Base-by-base conservation (phyloP, 2,797 vertebrate species). In the Uromys caudimaculatus region DNA sequence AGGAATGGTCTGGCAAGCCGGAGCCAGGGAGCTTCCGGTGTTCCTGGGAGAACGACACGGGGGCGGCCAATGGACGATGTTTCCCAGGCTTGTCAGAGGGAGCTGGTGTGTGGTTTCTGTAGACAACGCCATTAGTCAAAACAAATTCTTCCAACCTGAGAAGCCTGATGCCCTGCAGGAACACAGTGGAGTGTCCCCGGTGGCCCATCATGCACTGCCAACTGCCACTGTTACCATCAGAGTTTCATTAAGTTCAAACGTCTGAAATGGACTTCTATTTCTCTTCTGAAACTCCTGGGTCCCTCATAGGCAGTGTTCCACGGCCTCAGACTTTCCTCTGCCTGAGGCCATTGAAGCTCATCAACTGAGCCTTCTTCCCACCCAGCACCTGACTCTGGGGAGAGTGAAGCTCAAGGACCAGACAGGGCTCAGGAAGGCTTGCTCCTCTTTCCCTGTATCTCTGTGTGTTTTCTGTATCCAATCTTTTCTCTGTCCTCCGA, bases 211-310 rank as follows among this genome's bases (percentile, higher is more conserved):
- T 44, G 24, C 44, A n/a, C 78, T 58, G 58, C 81, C 96, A 96
- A 97, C 92, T 64, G 11, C 92, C 47, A 69, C 92, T 76, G n/a
- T 90, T 84, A 23, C 93, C 56, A 91, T 47, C 75, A 79, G 87
- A 92, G 85, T 92, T 95, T 82, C 56, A 87, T 78, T 92, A 97
- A 77, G 50, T 54, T 94, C 82, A 77, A 47, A 90, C 64, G 89
- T 17, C 78, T 44, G 56, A 92, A 93, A 89, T 96, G 76, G 82
- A 87, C 96, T 94, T 73, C 73, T 94, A 73, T 93, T 94, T 69
- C 92, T 97, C 97, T 94, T 44, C 82, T 88, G 29, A 50, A 96
- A 91, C 27, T 89, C 62, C 27, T 75, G 62, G 69, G 29, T 50
- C 91, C 95, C 81, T 2, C 60, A 87, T 67, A 8, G 24, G 13